phyloP scores from a whole-genome alignment of 2,888 invertebrate species.

The Hyles lineata region DNA sequence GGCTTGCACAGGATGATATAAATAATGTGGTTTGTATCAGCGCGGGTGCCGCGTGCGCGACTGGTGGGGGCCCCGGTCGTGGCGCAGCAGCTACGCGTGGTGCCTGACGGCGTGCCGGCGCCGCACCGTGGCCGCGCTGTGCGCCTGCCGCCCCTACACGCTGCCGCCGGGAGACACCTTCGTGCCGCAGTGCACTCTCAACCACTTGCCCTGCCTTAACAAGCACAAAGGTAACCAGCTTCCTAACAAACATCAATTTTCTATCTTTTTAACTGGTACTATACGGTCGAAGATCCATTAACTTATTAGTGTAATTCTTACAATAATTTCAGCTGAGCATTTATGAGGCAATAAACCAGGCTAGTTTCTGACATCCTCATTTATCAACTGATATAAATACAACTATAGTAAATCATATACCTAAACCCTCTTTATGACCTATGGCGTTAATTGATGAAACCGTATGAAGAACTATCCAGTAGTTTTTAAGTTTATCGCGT shows the following conservation, averaged over 20 bases:
- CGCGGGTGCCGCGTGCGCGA: constrained; percentile 13
- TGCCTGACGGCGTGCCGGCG: constrained; percentile 84
- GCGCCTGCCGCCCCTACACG: constrained; percentile 73
- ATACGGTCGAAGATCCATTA: too few relatives aligned
- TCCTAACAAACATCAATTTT: not conserved
- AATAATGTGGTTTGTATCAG: not conserved
- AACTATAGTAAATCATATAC: too few relatives aligned
- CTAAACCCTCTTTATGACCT: too few relatives aligned
- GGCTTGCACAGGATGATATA: too few relatives aligned
- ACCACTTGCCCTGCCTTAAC: constrained; percentile 13
- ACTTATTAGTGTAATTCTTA: too few relatives aligned
- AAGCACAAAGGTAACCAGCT: not conserved
- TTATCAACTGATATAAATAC: too few relatives aligned
- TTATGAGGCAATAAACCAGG: too few relatives aligned
- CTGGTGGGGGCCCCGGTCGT: not conserved
- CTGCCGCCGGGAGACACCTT: not conserved
- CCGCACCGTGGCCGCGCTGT: constrained; percentile 72
- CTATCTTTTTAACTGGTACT: not conserved
- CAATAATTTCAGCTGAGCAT: too few relatives aligned
- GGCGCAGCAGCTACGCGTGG: constrained; percentile 71
- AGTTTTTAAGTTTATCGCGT: too few relatives aligned
- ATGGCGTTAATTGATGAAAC: too few relatives aligned
- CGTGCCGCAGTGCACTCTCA: not conserved
- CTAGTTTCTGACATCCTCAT: too few relatives aligned
- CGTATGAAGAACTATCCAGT: too few relatives aligned